Evolutionary conservation across 2,888 invertebrate genomes (phyloP), one percentile per base, ranked within the genome.

Genomic region (Synanthedon myopaeformis): DNA sequence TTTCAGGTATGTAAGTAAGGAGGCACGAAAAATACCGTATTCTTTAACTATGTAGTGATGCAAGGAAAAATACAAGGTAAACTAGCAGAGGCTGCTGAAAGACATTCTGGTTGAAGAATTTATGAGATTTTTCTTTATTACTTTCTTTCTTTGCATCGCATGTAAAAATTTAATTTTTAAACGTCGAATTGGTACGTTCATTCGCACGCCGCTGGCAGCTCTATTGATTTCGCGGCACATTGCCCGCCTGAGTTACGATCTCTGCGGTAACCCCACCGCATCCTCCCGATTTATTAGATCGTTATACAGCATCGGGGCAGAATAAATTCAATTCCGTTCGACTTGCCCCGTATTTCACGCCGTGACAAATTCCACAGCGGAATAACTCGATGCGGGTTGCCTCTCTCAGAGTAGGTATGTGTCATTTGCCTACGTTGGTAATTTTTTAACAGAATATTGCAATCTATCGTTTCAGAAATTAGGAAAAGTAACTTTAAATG

Each of bases 211-310:
- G 45, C 64, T 71, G 72, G 71, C 73, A 71, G 72, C 69, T 79
- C 75, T 84, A 82, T 85, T 82, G 83, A 86, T 85, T 85, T 85
- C 83, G 80, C 82, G 84, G 81, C 68, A 79, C 85, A 85, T 85
- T 82, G 84, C 70, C 60, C 73, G 63, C 65, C 68, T 78, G 81
- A 85, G 73, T 82, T 84, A 86, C 77, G 73, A 71, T 59, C 66
- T 58, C 71, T 76, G 82, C 73, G 79, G 78, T 76, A 77, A 74
- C 76, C 76, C 74, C 70, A 72, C 72, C 74, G 71, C 75, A 70
- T 74, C 75, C 75, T 69, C 65, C 66, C 74, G 76, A 86, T 85
- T 86, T 85, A 84, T 84, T 80, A 80, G 79, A 78, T 79, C 78
- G 77, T 79, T 79, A 74, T 69, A 74, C 76, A 72, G 69, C 79